Conservation (phyloP, 2,888 invertebrate genomes). For the Drosophila formosana region DNA sequence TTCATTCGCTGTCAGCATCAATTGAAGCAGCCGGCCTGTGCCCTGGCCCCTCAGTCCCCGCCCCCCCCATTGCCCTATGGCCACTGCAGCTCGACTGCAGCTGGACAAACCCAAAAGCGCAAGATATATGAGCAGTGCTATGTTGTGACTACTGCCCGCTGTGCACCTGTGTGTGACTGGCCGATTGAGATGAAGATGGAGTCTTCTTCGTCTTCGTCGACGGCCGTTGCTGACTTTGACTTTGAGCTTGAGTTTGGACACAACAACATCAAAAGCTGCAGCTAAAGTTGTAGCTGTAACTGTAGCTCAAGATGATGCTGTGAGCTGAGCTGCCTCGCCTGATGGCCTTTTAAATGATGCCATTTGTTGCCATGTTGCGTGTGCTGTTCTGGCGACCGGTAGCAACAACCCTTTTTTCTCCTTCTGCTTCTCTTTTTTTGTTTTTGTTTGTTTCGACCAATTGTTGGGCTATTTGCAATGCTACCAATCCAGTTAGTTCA, state of each 20-base stretch:
- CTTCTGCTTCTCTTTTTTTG: not conserved
- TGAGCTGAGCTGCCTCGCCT: conserved; percentile 12
- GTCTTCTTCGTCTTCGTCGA: conserved; percentile 11
- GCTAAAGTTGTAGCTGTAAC: conserved; percentile 23
- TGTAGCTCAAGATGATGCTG: conserved; percentile 7
- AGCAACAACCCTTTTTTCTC: conserved; percentile 43
- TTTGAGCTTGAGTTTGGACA: conserved; percentile 8
- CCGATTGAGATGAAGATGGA: conserved; percentile 33
- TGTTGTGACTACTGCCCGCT: conserved; percentile 76
- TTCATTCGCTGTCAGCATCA: conserved; percentile 81
- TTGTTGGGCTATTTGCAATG: conserved; percentile 64
- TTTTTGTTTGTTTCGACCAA: conserved; percentile 28
- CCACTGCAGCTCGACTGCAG: conserved; percentile 1
- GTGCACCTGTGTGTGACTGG: conserved; percentile 75
- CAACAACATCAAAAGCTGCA: not conserved
- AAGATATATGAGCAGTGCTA: conserved; percentile 72
- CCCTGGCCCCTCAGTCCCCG: not conserved
- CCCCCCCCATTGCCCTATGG: not conserved
- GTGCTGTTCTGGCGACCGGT: conserved; percentile 61
- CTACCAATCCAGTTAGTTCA: conserved; percentile 21
- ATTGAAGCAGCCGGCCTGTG: conserved; percentile 66
- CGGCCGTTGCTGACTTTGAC: conserved; percentile 21
- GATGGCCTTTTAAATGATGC: conserved; percentile 82
- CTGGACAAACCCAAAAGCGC: conserved; percentile 22
- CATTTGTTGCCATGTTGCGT: conserved; percentile 73